Base-by-base conservation (phyloP, 2,113 vertebrate genomes). In the Anguilla rostrata region DNA sequence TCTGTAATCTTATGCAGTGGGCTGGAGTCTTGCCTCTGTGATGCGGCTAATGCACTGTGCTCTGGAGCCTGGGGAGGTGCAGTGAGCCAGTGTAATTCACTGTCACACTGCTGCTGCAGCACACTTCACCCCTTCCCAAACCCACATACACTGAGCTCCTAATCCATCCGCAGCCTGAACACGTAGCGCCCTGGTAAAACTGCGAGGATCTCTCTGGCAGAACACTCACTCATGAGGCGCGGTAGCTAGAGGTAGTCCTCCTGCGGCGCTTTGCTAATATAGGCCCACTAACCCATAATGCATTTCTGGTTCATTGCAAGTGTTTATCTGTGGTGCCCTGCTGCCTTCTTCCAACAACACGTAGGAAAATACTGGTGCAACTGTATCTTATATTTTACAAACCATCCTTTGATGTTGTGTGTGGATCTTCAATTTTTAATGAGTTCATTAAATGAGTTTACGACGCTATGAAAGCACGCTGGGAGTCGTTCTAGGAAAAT, bases 31-130 rank as follows among this genome's bases (percentile, higher is more conserved):
- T 84, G 66, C 80, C 40, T 39, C n/a, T 83, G 82, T 81, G n/a
- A 78, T 87, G 60, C 85, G 78, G 80, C 87, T 88, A 89, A 88
- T 85, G 84, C 66, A 83, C 71, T 86, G 87, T 83, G 63, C 82
- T 66, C 40, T 75, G n/a, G 49, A 75, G 89, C 89, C 87, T 57
- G 85, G 84, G 71, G 88, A 83, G 82, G 85, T 89, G 57, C 49
- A 82, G 85, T 57, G 26, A 87, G 78, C 71, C 87, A 84, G 84
- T 84, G 84, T 87, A 86, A 86, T 87, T 89, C 83, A 56, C 57
- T 14, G 57, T 85, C 79, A 89, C 75, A 71, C 80, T 82, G 66
- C 40, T 71, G 83, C 79, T 46, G 84, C 82, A 78, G 66, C 49
- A 63, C 15, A 53, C 87, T 81, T 34, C 41, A 34, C 43, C 71